These are phyloP conservation scores for Ceryle rudis DNA, from an alignment of 2,797 vertebrate species.

Conservation along the genomic window DNA sequence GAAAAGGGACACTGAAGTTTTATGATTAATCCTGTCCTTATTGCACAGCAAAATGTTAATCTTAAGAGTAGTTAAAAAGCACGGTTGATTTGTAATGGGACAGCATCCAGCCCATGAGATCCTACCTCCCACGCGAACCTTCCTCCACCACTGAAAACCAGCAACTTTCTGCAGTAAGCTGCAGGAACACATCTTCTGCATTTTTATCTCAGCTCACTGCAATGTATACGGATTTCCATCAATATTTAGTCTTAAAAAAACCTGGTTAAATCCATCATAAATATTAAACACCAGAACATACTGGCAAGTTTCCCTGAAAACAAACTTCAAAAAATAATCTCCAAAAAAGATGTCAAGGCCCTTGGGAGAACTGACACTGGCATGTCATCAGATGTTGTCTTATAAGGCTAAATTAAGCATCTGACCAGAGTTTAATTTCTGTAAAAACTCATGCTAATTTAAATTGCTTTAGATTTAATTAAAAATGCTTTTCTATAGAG, in stretches of 20 bases:
- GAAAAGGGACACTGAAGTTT: background rate
- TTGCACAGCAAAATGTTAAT: background rate
- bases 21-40: background rate
- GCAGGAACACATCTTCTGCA: background rate
- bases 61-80: background rate
- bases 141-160: background rate
- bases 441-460: constrained; percentile 76
- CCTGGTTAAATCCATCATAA: constrained; percentile 12
- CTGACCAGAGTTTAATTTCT: constrained; percentile 74
- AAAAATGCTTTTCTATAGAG: constrained; percentile 79
- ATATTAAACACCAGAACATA: constrained; percentile 16
- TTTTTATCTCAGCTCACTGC: background rate
- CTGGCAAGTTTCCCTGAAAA: constrained; percentile 58
- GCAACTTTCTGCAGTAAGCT: background rate
- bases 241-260: background rate
- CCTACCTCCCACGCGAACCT: background rate
- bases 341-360: constrained; percentile 14
- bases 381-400: constrained; percentile 51
- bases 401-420: constrained; percentile 63
- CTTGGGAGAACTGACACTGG: constrained; percentile 16
- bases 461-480: constrained; percentile 81
- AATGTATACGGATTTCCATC: background rate
- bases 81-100: background rate
- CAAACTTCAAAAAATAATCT: constrained; percentile 52
- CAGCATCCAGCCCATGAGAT: background rate